phyloP scores from a whole-genome alignment of 2,113 vertebrate genomes.

The Silurus meridionalis region DNA sequence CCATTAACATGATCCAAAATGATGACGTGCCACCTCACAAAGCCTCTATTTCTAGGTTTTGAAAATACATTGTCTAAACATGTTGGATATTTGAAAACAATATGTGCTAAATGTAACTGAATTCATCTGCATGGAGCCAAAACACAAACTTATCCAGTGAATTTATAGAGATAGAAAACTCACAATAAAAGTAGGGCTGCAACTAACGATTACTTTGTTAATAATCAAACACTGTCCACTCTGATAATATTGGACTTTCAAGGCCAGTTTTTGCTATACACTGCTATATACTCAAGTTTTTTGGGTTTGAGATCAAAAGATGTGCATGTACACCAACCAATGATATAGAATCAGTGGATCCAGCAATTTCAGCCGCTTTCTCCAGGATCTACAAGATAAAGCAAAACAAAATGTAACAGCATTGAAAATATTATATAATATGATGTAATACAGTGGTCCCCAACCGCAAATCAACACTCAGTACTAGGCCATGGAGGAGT shows the following conservation, averaged over 20 bases:
- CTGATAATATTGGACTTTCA: not conserved
- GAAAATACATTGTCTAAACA: not conserved
- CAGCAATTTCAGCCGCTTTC: constrained; percentile 91
- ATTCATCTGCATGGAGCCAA: not conserved
- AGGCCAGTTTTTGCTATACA: not conserved
- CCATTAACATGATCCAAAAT: not conserved
- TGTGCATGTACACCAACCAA: constrained; percentile 71
- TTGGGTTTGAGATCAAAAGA: not conserved
- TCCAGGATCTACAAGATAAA: constrained; percentile 85
- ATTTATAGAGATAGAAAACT: too few relatives aligned
- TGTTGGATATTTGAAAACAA: not conserved
- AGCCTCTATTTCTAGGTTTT: not conserved
- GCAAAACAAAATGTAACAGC: not conserved
- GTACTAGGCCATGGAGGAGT: too few relatives aligned
- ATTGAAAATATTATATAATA: not conserved
- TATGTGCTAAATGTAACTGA: not conserved
- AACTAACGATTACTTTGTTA: too few relatives aligned
- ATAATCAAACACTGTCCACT: not conserved
- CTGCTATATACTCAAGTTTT: not conserved
- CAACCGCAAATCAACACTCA: too few relatives aligned
- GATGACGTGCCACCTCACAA: not conserved
- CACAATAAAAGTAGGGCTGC: too few relatives aligned
- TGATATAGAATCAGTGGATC: constrained; percentile 78
- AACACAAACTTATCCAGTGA: too few relatives aligned
- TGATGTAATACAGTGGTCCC: not conserved